phyloP scores from a whole-genome alignment of 2,797 vertebrate species.

The Crossoptilon crossoptilon region DNA sequence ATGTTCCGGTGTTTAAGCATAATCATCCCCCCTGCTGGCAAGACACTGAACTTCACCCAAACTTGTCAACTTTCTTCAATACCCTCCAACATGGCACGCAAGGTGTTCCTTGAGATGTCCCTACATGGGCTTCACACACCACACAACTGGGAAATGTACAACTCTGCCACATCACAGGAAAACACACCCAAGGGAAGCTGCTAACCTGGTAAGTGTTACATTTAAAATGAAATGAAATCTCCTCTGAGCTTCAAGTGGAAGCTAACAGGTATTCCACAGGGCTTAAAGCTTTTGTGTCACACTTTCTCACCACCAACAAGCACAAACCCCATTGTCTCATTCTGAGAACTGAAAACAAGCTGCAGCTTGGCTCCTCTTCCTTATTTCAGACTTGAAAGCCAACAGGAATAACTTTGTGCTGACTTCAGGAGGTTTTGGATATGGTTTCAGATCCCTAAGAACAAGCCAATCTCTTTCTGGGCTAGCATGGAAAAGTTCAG shows the following conservation, averaged over 20 bases:
- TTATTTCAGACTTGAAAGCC: neutral
- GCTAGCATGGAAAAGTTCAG: neutral
- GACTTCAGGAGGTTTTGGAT: neutral
- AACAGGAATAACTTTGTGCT: neutral
- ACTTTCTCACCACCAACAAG: neutral
- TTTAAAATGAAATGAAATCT: neutral
- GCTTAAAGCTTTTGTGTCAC: neutral
- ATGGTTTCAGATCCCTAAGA: neutral
- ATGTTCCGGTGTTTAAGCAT: neutral
- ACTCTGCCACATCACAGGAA: neutral
- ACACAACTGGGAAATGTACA: neutral
- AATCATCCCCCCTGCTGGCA: neutral
- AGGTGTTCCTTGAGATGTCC: neutral
- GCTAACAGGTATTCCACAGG: neutral
- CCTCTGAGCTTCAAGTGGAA: neutral
- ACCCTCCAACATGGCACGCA: neutral
- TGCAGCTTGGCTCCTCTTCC: neutral
- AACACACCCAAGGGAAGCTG: neutral
- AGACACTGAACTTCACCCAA: neutral
- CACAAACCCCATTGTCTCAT: neutral
- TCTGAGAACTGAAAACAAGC: neutral
- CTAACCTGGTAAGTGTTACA: neutral
- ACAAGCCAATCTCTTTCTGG: neutral
- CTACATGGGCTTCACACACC: neutral
- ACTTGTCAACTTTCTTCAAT: neutral